Conservation (phyloP, 2,888 invertebrate species). For the Tipula helvola region DNA sequence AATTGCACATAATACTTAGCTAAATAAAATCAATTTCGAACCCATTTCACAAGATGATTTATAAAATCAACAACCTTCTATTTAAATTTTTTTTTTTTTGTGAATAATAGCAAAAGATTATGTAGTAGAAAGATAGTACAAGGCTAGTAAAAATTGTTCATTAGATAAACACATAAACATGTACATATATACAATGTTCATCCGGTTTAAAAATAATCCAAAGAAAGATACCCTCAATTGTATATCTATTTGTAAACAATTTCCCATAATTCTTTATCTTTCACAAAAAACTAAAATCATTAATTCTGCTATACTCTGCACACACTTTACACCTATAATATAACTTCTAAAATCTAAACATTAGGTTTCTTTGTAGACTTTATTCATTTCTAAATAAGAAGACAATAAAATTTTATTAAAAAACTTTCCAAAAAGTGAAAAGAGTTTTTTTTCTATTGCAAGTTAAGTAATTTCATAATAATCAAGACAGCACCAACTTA, state of each 20-base stretch:
- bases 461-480: neutral
- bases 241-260: neutral
- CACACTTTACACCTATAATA: neutral
- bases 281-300: neutral
- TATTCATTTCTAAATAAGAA: neutral
- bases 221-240: neutral
- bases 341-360: neutral
- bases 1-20: too few species aligned
- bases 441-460: neutral
- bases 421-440: slow-evolving; percentile 4
- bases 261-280: neutral
- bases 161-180: neutral
- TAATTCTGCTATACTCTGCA: neutral
- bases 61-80: neutral
- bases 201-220: neutral
- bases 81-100: neutral
- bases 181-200: neutral
- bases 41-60: neutral
- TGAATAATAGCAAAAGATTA: neutral
- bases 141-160: neutral
- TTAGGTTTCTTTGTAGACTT: neutral
- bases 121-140: neutral
- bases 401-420: neutral
- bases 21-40: too few species aligned
- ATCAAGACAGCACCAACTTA: neutral